Evolutionary conservation across 2,113 vertebrate species (phyloP).

Genomic region (Paratilapia polleni): DNA sequence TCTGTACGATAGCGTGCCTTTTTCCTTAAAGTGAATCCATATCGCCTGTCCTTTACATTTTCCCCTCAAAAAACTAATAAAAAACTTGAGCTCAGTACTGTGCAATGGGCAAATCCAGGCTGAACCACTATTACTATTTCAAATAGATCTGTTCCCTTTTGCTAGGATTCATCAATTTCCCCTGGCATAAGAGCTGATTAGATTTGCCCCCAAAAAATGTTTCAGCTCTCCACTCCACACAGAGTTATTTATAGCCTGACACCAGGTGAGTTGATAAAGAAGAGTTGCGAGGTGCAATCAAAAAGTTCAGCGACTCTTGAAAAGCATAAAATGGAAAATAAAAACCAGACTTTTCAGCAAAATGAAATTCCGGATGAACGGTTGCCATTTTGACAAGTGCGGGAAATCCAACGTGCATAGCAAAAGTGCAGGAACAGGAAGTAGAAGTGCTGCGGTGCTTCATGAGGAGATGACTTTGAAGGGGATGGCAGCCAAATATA

Average conservation of each 20-base stretch:
- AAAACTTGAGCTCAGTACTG: background rate
- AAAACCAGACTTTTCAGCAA: background rate
- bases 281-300: background rate
- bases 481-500: too few species aligned
- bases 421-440: background rate
- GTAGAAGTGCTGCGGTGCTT: too few species aligned
- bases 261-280: background rate
- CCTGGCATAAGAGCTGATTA: slow-evolving; percentile 10
- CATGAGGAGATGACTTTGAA: too few species aligned
- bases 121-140: background rate
- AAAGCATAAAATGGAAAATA: background rate
- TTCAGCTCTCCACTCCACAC: background rate
- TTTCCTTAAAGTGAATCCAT: background rate
- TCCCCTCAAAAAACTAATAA: background rate
- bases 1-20: background rate
- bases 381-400: background rate
- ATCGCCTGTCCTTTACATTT: background rate
- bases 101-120: background rate
- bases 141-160: background rate
- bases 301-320: background rate
- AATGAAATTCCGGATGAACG: background rate
- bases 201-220: background rate
- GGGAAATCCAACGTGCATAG: background rate
- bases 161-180: background rate
- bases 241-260: background rate